phyloP scores from a whole-genome alignment of 2,888 invertebrate genomes.

The Muscina levida region DNA sequence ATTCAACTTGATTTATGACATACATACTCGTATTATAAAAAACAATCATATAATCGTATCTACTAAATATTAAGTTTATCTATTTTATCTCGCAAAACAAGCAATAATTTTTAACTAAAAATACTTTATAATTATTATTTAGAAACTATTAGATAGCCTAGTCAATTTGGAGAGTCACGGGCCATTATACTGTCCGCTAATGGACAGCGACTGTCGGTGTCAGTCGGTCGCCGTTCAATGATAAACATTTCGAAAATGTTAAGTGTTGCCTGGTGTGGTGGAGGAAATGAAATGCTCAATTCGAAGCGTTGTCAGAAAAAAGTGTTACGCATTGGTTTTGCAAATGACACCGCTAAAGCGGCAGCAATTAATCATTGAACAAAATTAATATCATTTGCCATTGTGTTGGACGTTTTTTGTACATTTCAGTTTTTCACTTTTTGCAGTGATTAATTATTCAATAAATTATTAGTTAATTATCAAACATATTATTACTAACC shows the following conservation, averaged over 20 bases:
- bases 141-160: slow-evolving; percentile 27
- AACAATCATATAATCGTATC: slow-evolving; percentile 1
- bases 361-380: slow-evolving; percentile 51
- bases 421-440: slow-evolving; percentile 21
- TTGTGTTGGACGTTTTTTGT: slow-evolving; percentile 5
- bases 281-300: slow-evolving; percentile 25
- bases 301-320: slow-evolving; percentile 9
- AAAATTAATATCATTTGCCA: slow-evolving; percentile 44
- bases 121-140: slow-evolving; percentile 29
- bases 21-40: slow-evolving; percentile 7
- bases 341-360: slow-evolving; percentile 40
- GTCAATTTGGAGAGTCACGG: neutral
- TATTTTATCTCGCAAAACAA: slow-evolving; percentile 12
- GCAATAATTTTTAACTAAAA: slow-evolving; percentile 23
- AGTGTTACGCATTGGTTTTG: slow-evolving; percentile 45
- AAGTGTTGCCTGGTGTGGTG: neutral
- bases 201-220: neutral
- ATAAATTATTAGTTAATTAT: slow-evolving; percentile 54
- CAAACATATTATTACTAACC: slow-evolving; percentile 30
- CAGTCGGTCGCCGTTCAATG: slow-evolving; percentile 20
- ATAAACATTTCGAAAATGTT: slow-evolving; percentile 35
- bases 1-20: slow-evolving; percentile 47
- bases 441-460: slow-evolving; percentile 46
- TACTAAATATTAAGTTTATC: slow-evolving; percentile 33
- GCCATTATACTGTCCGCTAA: neutral